Percentiles rank a stretch among this genome's conserved stretches.
Conservation (phyloP, 2,113 vertebrate genomes). For the Austrofundulus limnaeus region DNA sequence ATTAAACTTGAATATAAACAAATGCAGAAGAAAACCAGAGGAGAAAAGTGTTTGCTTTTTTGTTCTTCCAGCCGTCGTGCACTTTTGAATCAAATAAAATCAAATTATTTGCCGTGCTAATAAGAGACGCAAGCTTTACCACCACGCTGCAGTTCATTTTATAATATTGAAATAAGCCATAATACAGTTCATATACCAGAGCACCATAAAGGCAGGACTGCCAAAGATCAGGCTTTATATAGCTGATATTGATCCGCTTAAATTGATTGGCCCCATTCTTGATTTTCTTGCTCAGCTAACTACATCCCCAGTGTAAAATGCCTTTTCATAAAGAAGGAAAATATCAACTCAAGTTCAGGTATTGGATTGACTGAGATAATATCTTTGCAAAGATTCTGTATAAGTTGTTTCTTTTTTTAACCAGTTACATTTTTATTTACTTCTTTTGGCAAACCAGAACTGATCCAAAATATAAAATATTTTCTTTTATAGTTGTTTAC, state of each 20-base stretch:
- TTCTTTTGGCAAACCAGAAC: slow-evolving; percentile 2
- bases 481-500: too few species aligned
- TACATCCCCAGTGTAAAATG: neutral
- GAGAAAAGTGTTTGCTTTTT: too few species aligned
- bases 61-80: too few species aligned
- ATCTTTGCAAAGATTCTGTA: too few species aligned
- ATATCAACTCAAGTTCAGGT: neutral
- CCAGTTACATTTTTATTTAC: slow-evolving; percentile 4
- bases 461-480: neutral
- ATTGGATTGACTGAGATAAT: neutral
- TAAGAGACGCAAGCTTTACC: too few species aligned
- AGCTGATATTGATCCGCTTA: slow-evolving; percentile 21
- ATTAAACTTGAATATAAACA: neutral
- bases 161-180: neutral
- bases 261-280: slow-evolving; percentile 21
- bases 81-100: too few species aligned
- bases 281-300: slow-evolving; percentile 9
- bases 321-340: neutral
- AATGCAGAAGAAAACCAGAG: too few species aligned
- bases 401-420: neutral
- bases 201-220: slow-evolving; percentile 5
- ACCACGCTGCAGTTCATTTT: neutral
- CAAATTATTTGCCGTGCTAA: too few species aligned
- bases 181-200: neutral
- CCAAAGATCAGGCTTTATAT: slow-evolving; percentile 15